Evolutionary conservation across 2,888 invertebrate species (phyloP).

Genomic region (Thereva unica): DNA sequence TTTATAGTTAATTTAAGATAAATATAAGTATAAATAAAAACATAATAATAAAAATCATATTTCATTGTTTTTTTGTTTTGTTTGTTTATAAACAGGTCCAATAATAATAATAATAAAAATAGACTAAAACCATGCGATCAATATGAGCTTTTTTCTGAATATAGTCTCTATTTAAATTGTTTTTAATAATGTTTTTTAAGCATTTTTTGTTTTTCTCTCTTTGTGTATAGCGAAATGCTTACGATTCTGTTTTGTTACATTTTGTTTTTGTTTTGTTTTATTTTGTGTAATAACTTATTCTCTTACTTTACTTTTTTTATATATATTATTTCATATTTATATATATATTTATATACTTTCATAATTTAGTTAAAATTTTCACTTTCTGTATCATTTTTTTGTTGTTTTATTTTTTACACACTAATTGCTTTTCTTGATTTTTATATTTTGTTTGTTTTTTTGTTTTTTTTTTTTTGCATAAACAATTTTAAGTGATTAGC

Average conservation of each 20-base stretch:
- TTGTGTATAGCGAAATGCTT: too few species aligned
- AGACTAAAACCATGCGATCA: too few species aligned
- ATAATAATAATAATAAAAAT: too few species aligned
- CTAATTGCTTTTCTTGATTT: slow-evolving; percentile 28
- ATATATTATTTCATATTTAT: slow-evolving; percentile 22
- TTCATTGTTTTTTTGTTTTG: too few species aligned
- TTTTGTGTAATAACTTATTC: slow-evolving; percentile 18
- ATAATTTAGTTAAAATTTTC: slow-evolving; percentile 26
- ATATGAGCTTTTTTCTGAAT: too few species aligned
- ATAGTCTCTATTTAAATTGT: too few species aligned
- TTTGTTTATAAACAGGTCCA: too few species aligned
- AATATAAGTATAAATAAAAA: too few species aligned
- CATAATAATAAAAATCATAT: too few species aligned
- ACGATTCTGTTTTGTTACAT: slow-evolving; percentile 1
- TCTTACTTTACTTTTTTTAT: slow-evolving; percentile 18
- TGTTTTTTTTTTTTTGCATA: slow-evolving; percentile 13
- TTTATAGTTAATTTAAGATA: too few species aligned
- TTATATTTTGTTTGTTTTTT: slow-evolving; percentile 16
- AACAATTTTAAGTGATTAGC: background rate
- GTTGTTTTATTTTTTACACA: slow-evolving; percentile 10
- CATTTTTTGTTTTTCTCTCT: too few species aligned
- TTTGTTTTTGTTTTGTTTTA: slow-evolving; percentile 14
- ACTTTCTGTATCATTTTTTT: background rate
- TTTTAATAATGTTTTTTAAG: too few species aligned
- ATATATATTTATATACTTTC: slow-evolving; percentile 21